Evolutionary conservation across 2,113 vertebrate species (phyloP).

Genomic region (Pantherophis guttatus): DNA sequence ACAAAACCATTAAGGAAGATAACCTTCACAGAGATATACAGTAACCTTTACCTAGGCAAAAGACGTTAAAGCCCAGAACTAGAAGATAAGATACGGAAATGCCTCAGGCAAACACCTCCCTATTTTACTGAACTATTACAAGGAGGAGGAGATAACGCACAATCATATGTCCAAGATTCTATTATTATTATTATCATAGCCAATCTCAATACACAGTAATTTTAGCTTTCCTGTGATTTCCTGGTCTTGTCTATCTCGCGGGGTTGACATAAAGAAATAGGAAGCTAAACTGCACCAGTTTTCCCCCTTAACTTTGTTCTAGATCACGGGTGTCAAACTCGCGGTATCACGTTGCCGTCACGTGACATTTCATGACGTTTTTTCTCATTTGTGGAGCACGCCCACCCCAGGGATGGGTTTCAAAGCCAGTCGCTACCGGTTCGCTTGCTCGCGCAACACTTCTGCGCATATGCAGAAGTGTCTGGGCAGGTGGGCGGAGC

Average conservation of each 20-base stretch:
- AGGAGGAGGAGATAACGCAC: neutral
- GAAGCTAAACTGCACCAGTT: neutral
- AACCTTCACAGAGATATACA: neutral
- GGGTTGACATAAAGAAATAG: neutral
- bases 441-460: too few relatives aligned
- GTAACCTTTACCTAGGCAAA: neutral
- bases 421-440: too few relatives aligned
- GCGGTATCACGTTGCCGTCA: too few relatives aligned
- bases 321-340: too few relatives aligned
- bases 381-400: too few relatives aligned
- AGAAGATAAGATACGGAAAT: neutral
- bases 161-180: neutral
- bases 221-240: neutral
- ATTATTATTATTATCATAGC: neutral
- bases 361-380: too few relatives aligned
- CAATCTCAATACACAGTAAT: neutral
- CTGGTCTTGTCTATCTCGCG: neutral
- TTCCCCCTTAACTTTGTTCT: neutral
- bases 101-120: neutral
- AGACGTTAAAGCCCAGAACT: neutral
- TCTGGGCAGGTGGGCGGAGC: too few relatives aligned
- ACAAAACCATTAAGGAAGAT: neutral
- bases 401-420: too few relatives aligned
- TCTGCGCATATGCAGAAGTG: too few relatives aligned
- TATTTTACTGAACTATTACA: neutral